phyloP scores from a whole-genome alignment of 2,113 vertebrate genomes.

The Furnarius figulus region DNA sequence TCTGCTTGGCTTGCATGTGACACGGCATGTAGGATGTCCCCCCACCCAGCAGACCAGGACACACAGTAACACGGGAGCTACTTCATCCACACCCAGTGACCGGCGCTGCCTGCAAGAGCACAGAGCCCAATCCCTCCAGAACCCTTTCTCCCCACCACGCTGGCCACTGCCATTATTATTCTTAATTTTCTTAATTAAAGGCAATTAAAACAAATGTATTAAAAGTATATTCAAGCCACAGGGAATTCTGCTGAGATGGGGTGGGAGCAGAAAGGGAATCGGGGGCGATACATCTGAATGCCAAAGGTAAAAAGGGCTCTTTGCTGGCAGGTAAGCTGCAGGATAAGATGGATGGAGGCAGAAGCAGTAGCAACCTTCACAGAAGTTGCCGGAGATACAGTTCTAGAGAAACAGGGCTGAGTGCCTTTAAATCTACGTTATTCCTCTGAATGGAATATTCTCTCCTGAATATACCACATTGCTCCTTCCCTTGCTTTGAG shows the following conservation, averaged over 20 bases:
- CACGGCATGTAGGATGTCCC: neutral
- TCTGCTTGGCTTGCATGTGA: fast-evolving
- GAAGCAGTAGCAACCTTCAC: neutral
- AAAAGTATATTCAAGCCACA: neutral
- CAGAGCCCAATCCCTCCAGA: neutral
- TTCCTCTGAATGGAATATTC: neutral
- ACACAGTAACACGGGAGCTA: neutral
- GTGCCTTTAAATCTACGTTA: neutral
- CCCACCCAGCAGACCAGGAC: neutral
- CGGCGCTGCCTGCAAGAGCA: neutral
- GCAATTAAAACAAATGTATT: neutral
- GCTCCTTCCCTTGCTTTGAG: neutral
- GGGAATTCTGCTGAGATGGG: neutral
- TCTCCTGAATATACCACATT: fast-evolving
- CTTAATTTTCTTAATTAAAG: neutral
- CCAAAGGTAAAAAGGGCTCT: neutral
- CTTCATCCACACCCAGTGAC: neutral
- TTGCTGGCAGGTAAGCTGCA: fast-evolving
- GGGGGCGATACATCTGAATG: neutral
- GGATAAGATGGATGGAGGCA: neutral
- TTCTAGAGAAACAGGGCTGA: neutral
- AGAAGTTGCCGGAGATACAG: neutral
- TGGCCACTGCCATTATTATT: neutral
- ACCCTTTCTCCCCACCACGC: neutral
- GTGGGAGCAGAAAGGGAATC: neutral